Evolutionary conservation across 2,888 invertebrate genomes (phyloP).

Genomic region (Mayetiola destructor): DNA sequence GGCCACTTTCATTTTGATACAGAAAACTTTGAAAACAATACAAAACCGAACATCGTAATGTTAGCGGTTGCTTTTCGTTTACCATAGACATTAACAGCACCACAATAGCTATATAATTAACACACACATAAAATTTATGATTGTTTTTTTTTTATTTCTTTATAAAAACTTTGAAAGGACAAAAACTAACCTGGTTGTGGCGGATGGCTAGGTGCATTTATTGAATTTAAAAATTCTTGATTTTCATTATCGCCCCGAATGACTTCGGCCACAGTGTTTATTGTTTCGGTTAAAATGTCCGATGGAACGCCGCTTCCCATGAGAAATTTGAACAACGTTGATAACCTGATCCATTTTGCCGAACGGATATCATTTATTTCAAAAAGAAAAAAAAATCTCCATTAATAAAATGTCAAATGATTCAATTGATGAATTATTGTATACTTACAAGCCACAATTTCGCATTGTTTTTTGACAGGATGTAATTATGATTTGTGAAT

Average conservation of each 20-base stretch:
- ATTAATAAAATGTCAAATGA: too few relatives aligned
- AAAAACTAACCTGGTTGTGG: too few relatives aligned
- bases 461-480: conserved; percentile 84
- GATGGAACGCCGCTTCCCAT: conserved; percentile 96
- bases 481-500: conserved; percentile 65
- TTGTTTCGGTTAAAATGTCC: conserved; percentile 90
- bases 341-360: too few relatives aligned
- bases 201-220: conserved; percentile 84
- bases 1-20: conserved; percentile 80
- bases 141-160: too few relatives aligned
- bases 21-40: conserved; percentile 96
- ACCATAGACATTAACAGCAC: conserved; percentile 96
- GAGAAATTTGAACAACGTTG: conserved; percentile 72
- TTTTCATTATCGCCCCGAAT: conserved; percentile 74
- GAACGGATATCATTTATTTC: too few relatives aligned
- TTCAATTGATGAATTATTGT: too few relatives aligned
- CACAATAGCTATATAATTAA: too few relatives aligned
- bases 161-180: too few relatives aligned
- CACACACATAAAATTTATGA: too few relatives aligned
- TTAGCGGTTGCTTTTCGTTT: conserved; percentile 91
- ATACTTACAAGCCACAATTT: conserved; percentile 64
- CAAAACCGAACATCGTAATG: conserved; percentile 79
- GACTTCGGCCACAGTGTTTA: conserved; percentile 87
- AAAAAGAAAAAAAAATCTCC: too few relatives aligned
- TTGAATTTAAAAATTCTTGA: conserved; percentile 80